Percentiles rank a stretch among this genome's conserved stretches.
These are phyloP conservation scores for Drosophila flavopinicola DNA, from an alignment of 2,888 invertebrate genomes.

Conservation along the genomic window DNA sequence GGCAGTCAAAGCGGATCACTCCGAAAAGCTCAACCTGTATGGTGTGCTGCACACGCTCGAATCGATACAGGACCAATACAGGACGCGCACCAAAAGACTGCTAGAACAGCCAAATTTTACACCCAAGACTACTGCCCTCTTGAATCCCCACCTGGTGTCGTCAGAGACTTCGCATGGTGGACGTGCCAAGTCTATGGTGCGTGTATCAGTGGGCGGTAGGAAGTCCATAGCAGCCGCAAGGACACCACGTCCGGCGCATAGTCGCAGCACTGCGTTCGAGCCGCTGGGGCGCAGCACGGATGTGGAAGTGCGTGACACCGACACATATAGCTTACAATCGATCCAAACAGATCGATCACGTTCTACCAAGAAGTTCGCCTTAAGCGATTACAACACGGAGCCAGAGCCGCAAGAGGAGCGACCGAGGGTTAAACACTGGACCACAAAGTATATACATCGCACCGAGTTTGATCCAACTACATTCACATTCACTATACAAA, in stretches of 20 bases:
- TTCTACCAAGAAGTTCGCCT: not conserved
- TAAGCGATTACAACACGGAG: not conserved
- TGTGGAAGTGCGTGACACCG: not conserved
- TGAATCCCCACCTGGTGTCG: too few species aligned
- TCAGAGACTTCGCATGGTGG: not conserved
- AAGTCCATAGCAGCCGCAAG: not conserved
- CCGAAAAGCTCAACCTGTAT: slow-evolving; percentile 5
- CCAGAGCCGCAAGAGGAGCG: not conserved
- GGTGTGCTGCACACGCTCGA: slow-evolving; percentile 36
- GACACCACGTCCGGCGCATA: accelerated
- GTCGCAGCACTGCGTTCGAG: not conserved
- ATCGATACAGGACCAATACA: slow-evolving; percentile 41
- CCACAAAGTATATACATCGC: slow-evolving; percentile 68
- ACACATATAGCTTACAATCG: not conserved
- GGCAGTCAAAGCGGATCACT: accelerated
- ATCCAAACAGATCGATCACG: not conserved
- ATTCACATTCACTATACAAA: slow-evolving; percentile 68
- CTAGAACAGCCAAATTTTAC: slow-evolving; percentile 13
- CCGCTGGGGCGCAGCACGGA: not conserved
- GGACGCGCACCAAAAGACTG: not conserved
- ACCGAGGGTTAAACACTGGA: slow-evolving; percentile 69
- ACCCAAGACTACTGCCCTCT: too few species aligned
- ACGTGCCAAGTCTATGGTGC: slow-evolving; percentile 1
- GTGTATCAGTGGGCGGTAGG: not conserved
- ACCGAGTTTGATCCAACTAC: slow-evolving; percentile 53